Evolutionary conservation across 2,113 vertebrate genomes (phyloP).

Genomic region (Nycticebus coucang): DNA sequence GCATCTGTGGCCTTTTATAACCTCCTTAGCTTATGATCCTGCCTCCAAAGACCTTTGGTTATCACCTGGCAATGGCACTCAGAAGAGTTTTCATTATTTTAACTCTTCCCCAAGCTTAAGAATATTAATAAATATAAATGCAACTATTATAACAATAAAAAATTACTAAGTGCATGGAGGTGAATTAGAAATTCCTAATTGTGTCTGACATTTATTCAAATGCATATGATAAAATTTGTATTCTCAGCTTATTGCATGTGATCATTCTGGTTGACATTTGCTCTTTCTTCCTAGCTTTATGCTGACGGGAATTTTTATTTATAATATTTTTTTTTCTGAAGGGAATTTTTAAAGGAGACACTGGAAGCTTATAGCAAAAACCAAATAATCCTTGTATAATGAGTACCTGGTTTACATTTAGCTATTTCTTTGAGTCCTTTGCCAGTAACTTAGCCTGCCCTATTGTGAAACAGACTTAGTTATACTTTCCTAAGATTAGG

Average conservation of each 20-base stretch:
- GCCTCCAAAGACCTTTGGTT: neutral
- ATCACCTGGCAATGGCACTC: neutral
- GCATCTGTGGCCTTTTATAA: conserved; percentile 11
- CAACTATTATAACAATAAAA: neutral
- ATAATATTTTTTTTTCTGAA: neutral
- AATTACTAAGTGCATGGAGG: neutral
- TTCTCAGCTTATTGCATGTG: neutral
- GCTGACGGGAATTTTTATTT: conserved; percentile 47
- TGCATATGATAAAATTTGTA: conserved; percentile 39
- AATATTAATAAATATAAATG: conserved; percentile 38
- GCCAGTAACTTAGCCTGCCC: neutral
- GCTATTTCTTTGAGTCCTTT: neutral
- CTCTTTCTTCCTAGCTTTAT: neutral
- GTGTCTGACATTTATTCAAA: neutral
- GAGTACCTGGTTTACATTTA: conserved; percentile 31
- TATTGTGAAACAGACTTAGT: neutral
- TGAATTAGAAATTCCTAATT: conserved; percentile 42
- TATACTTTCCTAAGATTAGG: neutral
- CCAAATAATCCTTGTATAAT: conserved; percentile 41
- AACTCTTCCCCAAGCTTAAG: neutral
- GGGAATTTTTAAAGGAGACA: conserved; percentile 34
- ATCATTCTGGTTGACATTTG: neutral
- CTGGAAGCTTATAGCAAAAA: conserved; percentile 26
- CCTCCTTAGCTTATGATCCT: neutral
- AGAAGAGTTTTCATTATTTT: conserved; percentile 12